Percentiles rank a stretch among this genome's conserved stretches.
phyloP scores from a whole-genome alignment of 2,888 invertebrate genomes.

The Macrophya annulata region DNA sequence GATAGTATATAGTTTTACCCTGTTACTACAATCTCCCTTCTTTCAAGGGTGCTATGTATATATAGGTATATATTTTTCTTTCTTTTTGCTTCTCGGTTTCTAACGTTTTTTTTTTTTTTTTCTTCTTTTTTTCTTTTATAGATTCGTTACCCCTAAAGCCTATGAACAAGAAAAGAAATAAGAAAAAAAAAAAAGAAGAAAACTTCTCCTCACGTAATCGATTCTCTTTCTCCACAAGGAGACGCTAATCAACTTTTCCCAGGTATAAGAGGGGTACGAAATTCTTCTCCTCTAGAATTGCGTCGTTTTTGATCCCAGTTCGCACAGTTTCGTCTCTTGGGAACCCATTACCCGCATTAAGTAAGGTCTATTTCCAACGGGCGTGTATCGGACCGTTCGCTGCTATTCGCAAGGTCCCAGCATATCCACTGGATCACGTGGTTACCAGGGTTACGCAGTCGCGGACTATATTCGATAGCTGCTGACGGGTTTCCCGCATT shows the following conservation, averaged over 20 bases:
- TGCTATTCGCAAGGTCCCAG: conserved; percentile 14
- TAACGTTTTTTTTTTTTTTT: no score
- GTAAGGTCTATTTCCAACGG: conserved; percentile 45
- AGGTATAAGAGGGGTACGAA: conserved; percentile 17
- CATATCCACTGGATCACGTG: conserved; percentile 36
- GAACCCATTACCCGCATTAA: conserved; percentile 49
- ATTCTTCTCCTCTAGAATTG: conserved; percentile 41
- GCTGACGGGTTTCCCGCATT: conserved; percentile 36
- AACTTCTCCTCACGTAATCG: conserved; percentile 19
- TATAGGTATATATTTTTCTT: not conserved
- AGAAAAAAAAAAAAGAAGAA: not conserved
- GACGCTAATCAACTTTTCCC: conserved; percentile 47
- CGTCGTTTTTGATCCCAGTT: conserved; percentile 46
- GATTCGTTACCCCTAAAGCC: conserved; percentile 18
- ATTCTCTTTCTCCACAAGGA: conserved; percentile 33
- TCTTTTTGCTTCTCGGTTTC: not conserved
- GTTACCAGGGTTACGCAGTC: conserved; percentile 46
- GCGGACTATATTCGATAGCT: conserved; percentile 36
- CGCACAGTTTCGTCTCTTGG: conserved; percentile 36
- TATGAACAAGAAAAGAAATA: not conserved
- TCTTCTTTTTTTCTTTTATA: no score
- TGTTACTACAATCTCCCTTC: not conserved
- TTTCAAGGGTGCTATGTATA: not conserved
- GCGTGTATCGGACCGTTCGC: conserved; percentile 48
- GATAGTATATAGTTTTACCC: conserved; percentile 16